phyloP scores from a whole-genome alignment of 2,113 vertebrate species.

The Ursus arctos region DNA sequence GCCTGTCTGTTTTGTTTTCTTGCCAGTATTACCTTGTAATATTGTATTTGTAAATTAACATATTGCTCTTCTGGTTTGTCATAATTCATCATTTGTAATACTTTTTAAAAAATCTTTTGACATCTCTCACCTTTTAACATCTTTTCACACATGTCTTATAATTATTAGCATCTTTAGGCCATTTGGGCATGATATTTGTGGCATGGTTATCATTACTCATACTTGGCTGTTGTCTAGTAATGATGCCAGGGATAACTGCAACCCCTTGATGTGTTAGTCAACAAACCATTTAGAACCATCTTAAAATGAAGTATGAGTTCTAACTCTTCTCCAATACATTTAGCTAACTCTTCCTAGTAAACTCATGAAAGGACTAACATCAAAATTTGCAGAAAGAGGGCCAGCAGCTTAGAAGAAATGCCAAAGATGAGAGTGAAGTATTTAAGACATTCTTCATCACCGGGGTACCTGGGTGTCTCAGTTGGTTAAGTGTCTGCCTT shows the following conservation, averaged over 20 bases:
- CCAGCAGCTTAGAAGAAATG: background rate
- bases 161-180: background rate
- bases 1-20: background rate
- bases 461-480: too few relatives aligned
- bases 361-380: background rate
- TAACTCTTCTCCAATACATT: background rate
- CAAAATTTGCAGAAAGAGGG: background rate
- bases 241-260: background rate
- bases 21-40: background rate
- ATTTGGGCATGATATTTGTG: background rate
- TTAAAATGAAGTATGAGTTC: background rate
- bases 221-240: background rate
- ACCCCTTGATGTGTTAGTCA: background rate
- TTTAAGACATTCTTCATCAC: background rate
- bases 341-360: background rate
- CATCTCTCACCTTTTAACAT: background rate
- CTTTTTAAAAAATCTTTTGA: background rate
- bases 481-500: background rate
- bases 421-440: background rate
- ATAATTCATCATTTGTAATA: constrained; percentile 24
- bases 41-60: background rate
- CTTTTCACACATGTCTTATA: background rate
- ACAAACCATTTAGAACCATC: background rate
- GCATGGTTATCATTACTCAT: background rate
- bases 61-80: background rate